phyloP scores from a whole-genome alignment of 2,888 invertebrate genomes.

The Esperia sulphurella region DNA sequence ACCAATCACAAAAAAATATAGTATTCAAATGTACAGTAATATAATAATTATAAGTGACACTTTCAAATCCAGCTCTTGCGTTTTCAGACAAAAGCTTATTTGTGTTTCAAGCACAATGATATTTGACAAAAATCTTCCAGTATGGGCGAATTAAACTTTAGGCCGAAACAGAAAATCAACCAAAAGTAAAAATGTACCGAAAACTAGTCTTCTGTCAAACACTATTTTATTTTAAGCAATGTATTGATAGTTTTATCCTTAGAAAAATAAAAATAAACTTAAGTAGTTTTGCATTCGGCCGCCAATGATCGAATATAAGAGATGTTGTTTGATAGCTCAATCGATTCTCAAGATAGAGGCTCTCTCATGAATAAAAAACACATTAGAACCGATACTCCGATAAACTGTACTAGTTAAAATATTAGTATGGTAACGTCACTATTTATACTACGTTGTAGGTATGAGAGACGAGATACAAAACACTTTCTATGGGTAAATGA shows the following conservation, averaged over 20 bases:
- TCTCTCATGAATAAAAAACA: conserved; percentile 57
- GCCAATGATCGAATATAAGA: conserved; percentile 29
- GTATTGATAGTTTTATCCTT: too few relatives aligned
- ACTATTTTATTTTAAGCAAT: not conserved
- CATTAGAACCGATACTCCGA: conserved; percentile 45
- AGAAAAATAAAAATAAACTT: conserved; percentile 24
- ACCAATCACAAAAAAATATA: too few relatives aligned
- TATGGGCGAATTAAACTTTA: too few relatives aligned
- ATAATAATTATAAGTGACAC: too few relatives aligned
- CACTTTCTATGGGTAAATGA: not conserved
- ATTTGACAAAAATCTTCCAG: too few relatives aligned
- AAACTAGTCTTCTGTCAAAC: too few relatives aligned
- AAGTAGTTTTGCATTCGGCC: conserved; percentile 19
- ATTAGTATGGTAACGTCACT: conserved; percentile 22
- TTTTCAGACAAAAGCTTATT: too few relatives aligned
- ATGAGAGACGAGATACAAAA: not conserved
- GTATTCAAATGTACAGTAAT: too few relatives aligned
- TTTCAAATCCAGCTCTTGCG: too few relatives aligned
- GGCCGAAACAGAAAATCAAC: too few relatives aligned
- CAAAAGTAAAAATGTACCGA: too few relatives aligned
- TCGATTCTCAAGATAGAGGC: conserved; percentile 35
- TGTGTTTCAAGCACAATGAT: too few relatives aligned
- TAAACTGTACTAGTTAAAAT: conserved; percentile 30
- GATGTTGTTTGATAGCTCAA: conserved; percentile 50
- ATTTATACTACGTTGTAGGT: conserved; percentile 3